Evolutionary conservation across 2,888 invertebrate species (phyloP), one percentile per base, ranked within the genome.

Genomic region (Drosophila anceps): DNA sequence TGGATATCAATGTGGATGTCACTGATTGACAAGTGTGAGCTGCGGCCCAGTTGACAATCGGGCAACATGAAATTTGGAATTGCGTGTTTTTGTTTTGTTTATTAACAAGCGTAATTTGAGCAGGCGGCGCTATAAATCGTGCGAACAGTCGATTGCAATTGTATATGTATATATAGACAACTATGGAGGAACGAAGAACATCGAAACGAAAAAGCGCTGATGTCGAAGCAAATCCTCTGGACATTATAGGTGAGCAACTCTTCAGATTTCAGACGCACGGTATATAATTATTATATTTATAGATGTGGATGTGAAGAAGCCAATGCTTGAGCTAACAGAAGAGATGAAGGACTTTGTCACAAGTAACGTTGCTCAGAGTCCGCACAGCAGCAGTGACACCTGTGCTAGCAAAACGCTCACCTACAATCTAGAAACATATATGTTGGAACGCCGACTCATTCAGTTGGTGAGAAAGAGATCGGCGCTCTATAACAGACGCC

Each of bases 401-500:
- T 12, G 8, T 18, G 1, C 2, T 12, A 44, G 37, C 31, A 4
- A 18, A 35, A 12, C 10, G 24, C 9, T 6, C 5, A n/a, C 33
- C n/a, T 7, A 12, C 13, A 66, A 18, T 27, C 12, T 53, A 20
- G 18, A 77, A 31, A 48, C n/a, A 8, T 64, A 35, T 67, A 15
- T 54, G 15, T 58, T 75, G 4, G 82, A 91, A 35, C 69, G 62
- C 4, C 69, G 58, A 5, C 77, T 92, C 0, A 89, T 92, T n/a
- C 55, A 35, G 1, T 50, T 80, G 29, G 90, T 92, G 4, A 79
- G 82, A 5, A 69, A 63, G 4, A 74, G 84, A 2, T 81, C 83
- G 0, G 71, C 73, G 0, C 65, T 92, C 4, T 92, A 92, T 31
- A 81, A 92, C 58, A 18, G 73, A 1, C 64, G 50, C 0, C 81